phyloP scores from a whole-genome alignment of 1,140 invertebrate species.

The Bactericera cockerelli region DNA sequence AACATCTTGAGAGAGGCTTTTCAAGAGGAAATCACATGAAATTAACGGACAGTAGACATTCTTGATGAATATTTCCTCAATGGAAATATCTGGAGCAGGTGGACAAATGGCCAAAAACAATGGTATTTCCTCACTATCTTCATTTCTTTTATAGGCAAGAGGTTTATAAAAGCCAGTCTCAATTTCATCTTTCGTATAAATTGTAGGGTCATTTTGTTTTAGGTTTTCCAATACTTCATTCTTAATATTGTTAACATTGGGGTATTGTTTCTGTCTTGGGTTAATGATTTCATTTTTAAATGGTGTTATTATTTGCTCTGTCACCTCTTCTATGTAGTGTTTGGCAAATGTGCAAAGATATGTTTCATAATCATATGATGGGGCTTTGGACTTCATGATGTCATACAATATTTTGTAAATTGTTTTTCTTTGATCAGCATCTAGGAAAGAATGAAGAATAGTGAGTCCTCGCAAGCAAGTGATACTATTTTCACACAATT shows the following conservation, averaged over 20 bases:
- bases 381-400: not conserved
- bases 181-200: no score
- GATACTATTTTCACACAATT: not conserved
- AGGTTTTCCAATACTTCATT: no score
- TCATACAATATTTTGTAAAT: not conserved
- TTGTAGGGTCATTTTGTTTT: no score
- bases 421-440: not conserved
- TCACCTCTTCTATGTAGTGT: not conserved
- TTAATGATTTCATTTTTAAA: not conserved
- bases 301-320: not conserved
- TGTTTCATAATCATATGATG: not conserved
- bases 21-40: not conserved
- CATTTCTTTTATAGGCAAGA: no score
- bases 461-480: not conserved
- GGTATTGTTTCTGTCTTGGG: not conserved
- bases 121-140: no score
- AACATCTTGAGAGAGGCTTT: not conserved
- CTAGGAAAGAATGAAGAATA: not conserved
- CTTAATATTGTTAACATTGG: not conserved
- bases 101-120: no score
- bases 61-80: slow-evolving; percentile 2
- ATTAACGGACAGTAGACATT: not conserved
- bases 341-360: not conserved
- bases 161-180: no score
- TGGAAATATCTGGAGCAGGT: not conserved